Conservation (phyloP, 2,113 vertebrate species). For the Puntigrus tetrazona region DNA sequence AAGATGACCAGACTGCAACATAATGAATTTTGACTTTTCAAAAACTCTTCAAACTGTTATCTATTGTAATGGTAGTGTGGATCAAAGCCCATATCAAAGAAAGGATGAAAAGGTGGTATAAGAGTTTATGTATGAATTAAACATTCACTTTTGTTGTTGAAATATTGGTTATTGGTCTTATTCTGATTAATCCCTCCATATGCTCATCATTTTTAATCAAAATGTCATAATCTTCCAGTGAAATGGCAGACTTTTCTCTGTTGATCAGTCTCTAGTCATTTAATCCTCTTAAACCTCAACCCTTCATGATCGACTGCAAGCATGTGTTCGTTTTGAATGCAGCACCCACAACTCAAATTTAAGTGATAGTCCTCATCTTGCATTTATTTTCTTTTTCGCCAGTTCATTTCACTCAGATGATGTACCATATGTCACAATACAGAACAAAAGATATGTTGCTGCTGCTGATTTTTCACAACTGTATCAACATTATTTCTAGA, state of each 20-base stretch:
- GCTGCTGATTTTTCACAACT: not conserved
- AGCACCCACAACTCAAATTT: not conserved
- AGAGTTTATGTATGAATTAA: not conserved
- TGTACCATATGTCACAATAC: not conserved
- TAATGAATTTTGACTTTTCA: not conserved
- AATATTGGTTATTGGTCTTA: not conserved
- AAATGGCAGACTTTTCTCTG: not conserved
- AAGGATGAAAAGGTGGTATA: not conserved
- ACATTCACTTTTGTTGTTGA: not conserved
- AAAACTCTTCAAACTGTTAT: not conserved
- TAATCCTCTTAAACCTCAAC: not conserved
- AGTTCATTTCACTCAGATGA: not conserved
- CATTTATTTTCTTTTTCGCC: not conserved
- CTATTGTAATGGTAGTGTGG: not conserved
- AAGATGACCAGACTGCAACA: constrained; percentile 20
- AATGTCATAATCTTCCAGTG: not conserved
- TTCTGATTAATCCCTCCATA: not conserved
- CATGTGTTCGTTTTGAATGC: not conserved
- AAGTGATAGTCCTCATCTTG: not conserved
- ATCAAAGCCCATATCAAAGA: not conserved
- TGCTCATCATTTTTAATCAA: not conserved
- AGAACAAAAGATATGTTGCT: not conserved
- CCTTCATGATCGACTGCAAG: too few species aligned
- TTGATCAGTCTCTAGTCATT: not conserved
- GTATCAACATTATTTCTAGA: not conserved